phyloP scores from a whole-genome alignment of 2,113 vertebrate genomes.

The Thomomys bottae region DNA sequence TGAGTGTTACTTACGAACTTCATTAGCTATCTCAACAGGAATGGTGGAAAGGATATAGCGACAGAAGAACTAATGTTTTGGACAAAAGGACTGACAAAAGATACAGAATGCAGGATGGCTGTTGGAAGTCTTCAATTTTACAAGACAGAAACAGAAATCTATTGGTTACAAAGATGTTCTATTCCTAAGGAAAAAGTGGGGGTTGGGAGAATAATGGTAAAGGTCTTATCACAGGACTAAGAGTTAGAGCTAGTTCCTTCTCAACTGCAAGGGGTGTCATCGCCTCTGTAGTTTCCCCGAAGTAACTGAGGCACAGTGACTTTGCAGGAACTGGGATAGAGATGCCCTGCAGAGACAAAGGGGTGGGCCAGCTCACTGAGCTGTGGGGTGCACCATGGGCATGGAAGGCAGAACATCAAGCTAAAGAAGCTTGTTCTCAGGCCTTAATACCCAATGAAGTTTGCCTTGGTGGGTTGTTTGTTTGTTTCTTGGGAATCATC shows the following conservation, averaged over 20 bases:
- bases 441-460: neutral
- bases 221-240: neutral
- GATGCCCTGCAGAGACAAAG: neutral
- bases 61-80: neutral
- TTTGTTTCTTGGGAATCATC: neutral
- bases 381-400: neutral
- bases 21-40: neutral
- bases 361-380: neutral
- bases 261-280: neutral
- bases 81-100: neutral
- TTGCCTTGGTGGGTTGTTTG: neutral
- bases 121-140: neutral
- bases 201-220: neutral
- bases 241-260: neutral
- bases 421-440: neutral
- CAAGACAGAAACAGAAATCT: neutral
- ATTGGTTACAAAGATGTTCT: neutral
- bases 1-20: neutral
- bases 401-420: neutral
- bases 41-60: neutral
- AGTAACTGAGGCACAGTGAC: neutral
- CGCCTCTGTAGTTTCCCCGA: neutral
- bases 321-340: neutral
- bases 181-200: neutral
- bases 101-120: neutral